These are phyloP conservation scores for Chloroclystis v-ata DNA, from an alignment of 2,888 invertebrate genomes.

Conservation along the genomic window DNA sequence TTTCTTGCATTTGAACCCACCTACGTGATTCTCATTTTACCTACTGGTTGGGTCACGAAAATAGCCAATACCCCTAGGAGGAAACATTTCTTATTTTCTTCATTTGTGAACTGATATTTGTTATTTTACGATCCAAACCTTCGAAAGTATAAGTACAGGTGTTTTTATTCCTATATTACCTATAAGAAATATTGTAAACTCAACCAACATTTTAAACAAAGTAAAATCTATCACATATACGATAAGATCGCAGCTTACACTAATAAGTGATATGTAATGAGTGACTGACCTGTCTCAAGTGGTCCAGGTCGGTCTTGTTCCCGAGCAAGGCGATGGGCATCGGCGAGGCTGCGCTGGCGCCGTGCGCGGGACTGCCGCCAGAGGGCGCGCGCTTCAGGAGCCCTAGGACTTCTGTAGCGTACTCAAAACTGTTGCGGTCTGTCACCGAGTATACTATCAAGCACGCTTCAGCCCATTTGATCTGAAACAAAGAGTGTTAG, in stretches of 20 bases:
- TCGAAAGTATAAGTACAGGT: no score
- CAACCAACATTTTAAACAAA: no score
- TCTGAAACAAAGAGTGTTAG: slow-evolving; percentile 56
- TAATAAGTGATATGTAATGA: neutral
- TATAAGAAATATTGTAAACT: no score
- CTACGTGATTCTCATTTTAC: slow-evolving; percentile 12
- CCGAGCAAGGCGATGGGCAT: slow-evolving; percentile 83
- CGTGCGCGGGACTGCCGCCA: slow-evolving; percentile 77
- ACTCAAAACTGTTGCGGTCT: slow-evolving; percentile 83
- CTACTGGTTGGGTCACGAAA: neutral
- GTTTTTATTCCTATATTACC: no score
- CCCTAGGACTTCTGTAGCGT: slow-evolving; percentile 81
- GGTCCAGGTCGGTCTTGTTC: slow-evolving; percentile 89
- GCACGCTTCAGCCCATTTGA: slow-evolving; percentile 88
- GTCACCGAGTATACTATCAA: slow-evolving; percentile 88
- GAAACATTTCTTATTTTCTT: neutral
- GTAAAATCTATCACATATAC: no score
- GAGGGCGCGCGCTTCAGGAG: slow-evolving; percentile 78
- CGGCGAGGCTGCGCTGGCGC: slow-evolving; percentile 67
- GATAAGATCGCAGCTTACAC: neutral
- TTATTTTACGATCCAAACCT: no score
- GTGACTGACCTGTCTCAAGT: slow-evolving; percentile 82
- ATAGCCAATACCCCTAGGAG: neutral
- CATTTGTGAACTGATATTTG: no score
- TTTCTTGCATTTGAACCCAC: slow-evolving; percentile 13